phyloP scores from a whole-genome alignment of 2,797 vertebrate genomes.

The Strix occidentalis region DNA sequence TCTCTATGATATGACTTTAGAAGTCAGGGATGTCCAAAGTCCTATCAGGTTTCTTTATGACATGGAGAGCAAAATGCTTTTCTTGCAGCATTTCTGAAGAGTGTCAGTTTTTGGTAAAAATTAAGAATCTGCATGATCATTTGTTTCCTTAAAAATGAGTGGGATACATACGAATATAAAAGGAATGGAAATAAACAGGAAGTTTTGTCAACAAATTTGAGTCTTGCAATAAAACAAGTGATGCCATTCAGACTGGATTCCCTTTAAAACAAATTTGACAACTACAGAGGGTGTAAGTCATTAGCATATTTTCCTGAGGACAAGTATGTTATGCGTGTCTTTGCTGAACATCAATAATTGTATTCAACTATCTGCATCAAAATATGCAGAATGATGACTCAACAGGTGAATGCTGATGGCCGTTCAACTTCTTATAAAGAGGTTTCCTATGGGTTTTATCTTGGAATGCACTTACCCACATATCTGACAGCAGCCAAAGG shows the following conservation, averaged over 20 bases:
- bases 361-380: not conserved
- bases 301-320: not conserved
- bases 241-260: not conserved
- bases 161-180: fast-evolving
- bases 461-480: not conserved
- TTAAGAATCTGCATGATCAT: not conserved
- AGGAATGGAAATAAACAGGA: not conserved
- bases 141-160: not conserved
- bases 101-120: not conserved
- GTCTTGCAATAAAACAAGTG: not conserved
- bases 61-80: not conserved
- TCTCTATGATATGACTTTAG: not conserved
- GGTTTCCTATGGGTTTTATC: not conserved
- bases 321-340: not conserved
- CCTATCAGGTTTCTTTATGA: not conserved
- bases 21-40: not conserved
- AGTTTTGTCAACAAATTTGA: not conserved
- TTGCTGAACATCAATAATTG: not conserved
- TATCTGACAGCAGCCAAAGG: not conserved
- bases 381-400: not conserved
- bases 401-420: not conserved
- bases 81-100: not conserved
- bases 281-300: not conserved
- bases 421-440: not conserved
- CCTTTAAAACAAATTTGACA: not conserved